Evolutionary conservation across 1,140 invertebrate genomes (phyloP).

Genomic region (Sycophila sp.): DNA sequence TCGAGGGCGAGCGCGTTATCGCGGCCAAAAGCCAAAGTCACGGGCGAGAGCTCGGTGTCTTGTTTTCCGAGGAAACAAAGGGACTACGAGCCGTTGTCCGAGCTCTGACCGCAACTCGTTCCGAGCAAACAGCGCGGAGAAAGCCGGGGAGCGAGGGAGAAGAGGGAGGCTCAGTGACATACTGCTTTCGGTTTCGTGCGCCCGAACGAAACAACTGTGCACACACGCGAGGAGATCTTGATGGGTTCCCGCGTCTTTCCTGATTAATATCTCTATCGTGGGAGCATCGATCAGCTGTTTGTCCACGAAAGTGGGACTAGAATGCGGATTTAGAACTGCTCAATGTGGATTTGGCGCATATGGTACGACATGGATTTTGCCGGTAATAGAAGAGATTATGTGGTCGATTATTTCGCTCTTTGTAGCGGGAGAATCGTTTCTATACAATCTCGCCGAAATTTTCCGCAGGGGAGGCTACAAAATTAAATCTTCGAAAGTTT

Average conservation of each 20-base stretch:
- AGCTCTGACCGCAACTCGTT: neutral
- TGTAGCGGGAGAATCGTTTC: too few relatives aligned
- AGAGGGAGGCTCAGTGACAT: conserved; percentile 24
- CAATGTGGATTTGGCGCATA: too few relatives aligned
- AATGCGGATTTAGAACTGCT: neutral
- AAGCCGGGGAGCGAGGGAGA: conserved; percentile 41
- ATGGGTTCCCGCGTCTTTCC: neutral
- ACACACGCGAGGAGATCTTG: neutral
- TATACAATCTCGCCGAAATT: too few relatives aligned
- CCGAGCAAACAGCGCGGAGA: conserved; percentile 38
- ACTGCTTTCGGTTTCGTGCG: conserved; percentile 20
- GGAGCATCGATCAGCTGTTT: neutral
- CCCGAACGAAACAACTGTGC: neutral
- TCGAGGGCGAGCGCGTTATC: conserved; percentile 25
- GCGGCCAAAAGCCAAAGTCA: conserved; percentile 53
- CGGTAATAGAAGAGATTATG: too few relatives aligned
- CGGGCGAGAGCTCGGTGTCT: conserved; percentile 31
- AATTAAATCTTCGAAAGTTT: too few relatives aligned
- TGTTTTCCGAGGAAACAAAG: conserved; percentile 45
- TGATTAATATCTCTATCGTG: neutral
- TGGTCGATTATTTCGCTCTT: too few relatives aligned
- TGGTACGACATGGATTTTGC: too few relatives aligned
- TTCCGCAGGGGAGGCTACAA: too few relatives aligned
- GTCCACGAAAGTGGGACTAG: neutral
- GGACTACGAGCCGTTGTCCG: conserved; percentile 12